Evolutionary conservation across 2,797 vertebrate species (phyloP).

Genomic region (Morus bassanus): DNA sequence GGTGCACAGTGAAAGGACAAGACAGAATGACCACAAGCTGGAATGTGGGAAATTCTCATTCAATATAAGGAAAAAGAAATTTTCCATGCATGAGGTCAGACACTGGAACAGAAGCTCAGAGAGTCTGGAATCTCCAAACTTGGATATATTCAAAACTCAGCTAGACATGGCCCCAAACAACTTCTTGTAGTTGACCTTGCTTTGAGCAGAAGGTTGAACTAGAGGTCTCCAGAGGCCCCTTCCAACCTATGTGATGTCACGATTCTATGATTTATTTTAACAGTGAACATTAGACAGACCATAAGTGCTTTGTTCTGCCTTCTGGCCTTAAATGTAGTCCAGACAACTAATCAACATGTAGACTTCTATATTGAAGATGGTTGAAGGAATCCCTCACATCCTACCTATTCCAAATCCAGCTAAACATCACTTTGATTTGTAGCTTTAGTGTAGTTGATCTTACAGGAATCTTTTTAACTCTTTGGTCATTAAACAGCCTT

Average conservation of each 20-base stretch:
- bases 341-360: not conserved
- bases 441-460: not conserved
- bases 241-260: not conserved
- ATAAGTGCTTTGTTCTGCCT: not conserved
- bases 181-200: not conserved
- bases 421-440: not conserved
- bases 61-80: not conserved
- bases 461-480: not conserved
- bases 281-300: not conserved
- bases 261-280: not conserved
- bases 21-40: not conserved
- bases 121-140: not conserved
- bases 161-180: not conserved
- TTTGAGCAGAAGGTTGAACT: not conserved
- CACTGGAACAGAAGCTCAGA: not conserved
- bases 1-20: not conserved
- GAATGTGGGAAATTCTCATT: not conserved
- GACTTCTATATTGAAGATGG: not conserved
- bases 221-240: not conserved
- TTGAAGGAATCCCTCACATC: not conserved
- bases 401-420: not conserved
- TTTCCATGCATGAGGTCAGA: not conserved
- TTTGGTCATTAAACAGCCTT: not conserved
- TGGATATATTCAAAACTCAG: not conserved
- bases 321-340: not conserved